Percentiles rank a stretch among this genome's conserved stretches.
Evolutionary conservation across 2,113 vertebrate species (phyloP).

Genomic region (Tricholaema leucomelas): DNA sequence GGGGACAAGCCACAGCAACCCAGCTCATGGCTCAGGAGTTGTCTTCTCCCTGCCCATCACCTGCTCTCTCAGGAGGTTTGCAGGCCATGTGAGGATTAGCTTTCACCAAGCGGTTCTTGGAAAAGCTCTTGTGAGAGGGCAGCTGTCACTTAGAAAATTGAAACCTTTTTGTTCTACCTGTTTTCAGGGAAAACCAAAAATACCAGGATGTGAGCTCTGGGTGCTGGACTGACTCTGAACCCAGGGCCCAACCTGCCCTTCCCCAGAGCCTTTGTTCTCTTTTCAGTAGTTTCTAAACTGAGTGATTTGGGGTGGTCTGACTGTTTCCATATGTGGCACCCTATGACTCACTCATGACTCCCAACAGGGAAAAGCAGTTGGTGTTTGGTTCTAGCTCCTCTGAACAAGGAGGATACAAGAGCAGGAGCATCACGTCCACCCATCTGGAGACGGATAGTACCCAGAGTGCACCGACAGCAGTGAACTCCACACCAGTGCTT

Average conservation of each 20-base stretch:
- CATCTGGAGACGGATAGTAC: accelerated
- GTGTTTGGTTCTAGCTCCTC: too few relatives aligned
- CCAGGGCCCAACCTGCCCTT: background rate
- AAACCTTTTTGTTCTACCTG: background rate
- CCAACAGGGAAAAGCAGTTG: background rate
- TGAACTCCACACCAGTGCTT: accelerated
- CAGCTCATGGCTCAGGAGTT: accelerated
- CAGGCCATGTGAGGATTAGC: accelerated
- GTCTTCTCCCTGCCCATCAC: background rate
- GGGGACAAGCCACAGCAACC: background rate
- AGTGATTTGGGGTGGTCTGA: background rate
- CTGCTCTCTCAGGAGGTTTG: background rate
- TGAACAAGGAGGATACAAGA: background rate
- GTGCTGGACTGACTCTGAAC: background rate
- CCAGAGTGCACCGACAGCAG: accelerated
- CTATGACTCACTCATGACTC: accelerated
- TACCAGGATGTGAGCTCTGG: background rate
- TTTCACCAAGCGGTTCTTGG: background rate
- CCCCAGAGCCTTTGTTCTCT: background rate
- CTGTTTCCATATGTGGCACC: accelerated
- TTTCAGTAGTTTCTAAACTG: accelerated
- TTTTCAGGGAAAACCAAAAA: background rate
- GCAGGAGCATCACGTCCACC: background rate
- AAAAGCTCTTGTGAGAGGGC: background rate
- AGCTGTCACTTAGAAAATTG: background rate